Evolutionary conservation across 2,113 vertebrate genomes (phyloP).

Genomic region (Notothenia coriiceps): DNA sequence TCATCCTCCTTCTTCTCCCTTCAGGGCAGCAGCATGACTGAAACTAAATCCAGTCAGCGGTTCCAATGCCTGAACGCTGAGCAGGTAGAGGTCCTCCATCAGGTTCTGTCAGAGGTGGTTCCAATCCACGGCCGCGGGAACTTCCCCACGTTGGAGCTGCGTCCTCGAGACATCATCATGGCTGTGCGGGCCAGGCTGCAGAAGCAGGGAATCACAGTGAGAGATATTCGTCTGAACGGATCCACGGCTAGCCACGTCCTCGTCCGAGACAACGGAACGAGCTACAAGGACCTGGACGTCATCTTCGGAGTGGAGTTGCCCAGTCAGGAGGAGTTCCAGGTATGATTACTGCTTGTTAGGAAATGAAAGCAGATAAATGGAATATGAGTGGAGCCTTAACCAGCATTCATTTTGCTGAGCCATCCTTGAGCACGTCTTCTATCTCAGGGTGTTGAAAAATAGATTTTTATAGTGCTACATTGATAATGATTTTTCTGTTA

Average conservation of each 20-base stretch:
- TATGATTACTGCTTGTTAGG: slow-evolving; percentile 25
- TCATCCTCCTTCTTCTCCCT: slow-evolving; percentile 40
- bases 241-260: slow-evolving; percentile 97
- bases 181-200: slow-evolving; percentile 90
- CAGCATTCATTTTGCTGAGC: slow-evolving; percentile 2
- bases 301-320: slow-evolving; percentile 94
- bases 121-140: slow-evolving; percentile 96
- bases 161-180: slow-evolving; percentile 93
- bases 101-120: slow-evolving; percentile 91
- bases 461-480: slow-evolving; percentile 20
- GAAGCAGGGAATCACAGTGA: slow-evolving; percentile 88
- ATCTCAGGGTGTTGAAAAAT: slow-evolving; percentile 1
- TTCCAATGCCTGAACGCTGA: slow-evolving; percentile 93
- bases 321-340: slow-evolving; percentile 92
- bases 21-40: slow-evolving; percentile 88
- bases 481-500: slow-evolving; percentile 27
- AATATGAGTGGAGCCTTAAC: neutral
- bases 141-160: slow-evolving; percentile 96
- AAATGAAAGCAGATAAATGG: slow-evolving; percentile 1
- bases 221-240: slow-evolving; percentile 94
- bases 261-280: slow-evolving; percentile 90
- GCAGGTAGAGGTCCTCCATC: slow-evolving; percentile 87
- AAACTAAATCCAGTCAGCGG: slow-evolving; percentile 86
- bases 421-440: neutral
- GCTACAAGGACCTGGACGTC: slow-evolving; percentile 96